These are phyloP conservation scores for Phoebastria nigripes DNA, from an alignment of 2,797 vertebrate species.

Conservation along the genomic window DNA sequence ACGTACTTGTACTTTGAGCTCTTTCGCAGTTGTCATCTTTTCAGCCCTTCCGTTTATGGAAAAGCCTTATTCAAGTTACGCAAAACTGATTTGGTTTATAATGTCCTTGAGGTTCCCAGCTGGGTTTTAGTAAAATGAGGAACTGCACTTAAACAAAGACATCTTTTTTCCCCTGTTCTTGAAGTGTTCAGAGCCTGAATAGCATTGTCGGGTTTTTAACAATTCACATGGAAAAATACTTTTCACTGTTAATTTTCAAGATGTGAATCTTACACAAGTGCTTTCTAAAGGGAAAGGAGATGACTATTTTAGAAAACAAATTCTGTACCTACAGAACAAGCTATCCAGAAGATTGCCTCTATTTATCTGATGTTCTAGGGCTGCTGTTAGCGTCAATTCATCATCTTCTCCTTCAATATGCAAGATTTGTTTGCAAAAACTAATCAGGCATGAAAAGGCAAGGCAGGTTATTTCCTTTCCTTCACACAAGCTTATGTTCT, in stretches of 20 bases:
- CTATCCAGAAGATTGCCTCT: not conserved
- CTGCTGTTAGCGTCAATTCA: not conserved
- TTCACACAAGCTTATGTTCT: not conserved
- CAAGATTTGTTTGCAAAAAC: conserved; percentile 18
- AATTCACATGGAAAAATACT: not conserved
- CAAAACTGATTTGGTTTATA: not conserved
- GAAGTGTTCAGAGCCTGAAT: not conserved
- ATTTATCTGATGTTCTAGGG: not conserved
- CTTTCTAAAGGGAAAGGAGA: not conserved
- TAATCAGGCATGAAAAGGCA: not conserved
- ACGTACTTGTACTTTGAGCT: not conserved
- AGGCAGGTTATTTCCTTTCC: not conserved
- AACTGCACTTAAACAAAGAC: not conserved
- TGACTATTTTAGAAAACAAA: not conserved
- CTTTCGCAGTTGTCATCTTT: not conserved
- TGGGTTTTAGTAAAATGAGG: not conserved
- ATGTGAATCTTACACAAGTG: not conserved
- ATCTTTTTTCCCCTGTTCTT: not conserved
- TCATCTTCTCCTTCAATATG: not conserved
- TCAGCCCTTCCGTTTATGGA: not conserved
- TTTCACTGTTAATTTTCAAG: not conserved
- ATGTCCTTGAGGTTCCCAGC: not conserved
- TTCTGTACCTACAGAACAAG: not conserved
- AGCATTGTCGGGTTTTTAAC: not conserved
- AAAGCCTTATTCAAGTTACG: not conserved